Evolutionary conservation across 2,797 vertebrate genomes (phyloP).

Genomic region (Pseudochirops corinnae): DNA sequence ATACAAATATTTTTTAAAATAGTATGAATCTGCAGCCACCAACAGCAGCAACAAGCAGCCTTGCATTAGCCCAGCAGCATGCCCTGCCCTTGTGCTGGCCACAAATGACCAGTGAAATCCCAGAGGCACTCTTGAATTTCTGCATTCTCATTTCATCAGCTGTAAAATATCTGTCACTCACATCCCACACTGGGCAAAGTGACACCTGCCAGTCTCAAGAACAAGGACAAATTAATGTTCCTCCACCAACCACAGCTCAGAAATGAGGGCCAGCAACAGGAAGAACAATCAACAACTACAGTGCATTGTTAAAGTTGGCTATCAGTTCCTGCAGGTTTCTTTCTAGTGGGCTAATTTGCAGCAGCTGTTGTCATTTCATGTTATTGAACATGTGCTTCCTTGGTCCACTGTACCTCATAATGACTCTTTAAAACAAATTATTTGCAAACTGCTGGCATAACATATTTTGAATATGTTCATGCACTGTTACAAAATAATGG

Average conservation of each 20-base stretch:
- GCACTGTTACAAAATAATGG: conserved; percentile 40
- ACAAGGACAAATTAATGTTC: conserved; percentile 92
- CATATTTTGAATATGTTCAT: conserved; percentile 12
- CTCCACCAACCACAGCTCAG: conserved; percentile 82
- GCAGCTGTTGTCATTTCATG: conserved; percentile 73
- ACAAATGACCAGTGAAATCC: conserved; percentile 97
- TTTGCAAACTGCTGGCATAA: conserved; percentile 74
- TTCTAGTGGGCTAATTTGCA: conserved; percentile 81
- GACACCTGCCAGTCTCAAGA: conserved; percentile 99
- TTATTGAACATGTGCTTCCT: conserved; percentile 72
- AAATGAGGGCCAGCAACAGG: conserved; percentile 77
- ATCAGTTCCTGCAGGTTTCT: conserved; percentile 78
- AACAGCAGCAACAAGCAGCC: conserved; percentile 86
- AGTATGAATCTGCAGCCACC: conserved; percentile 86
- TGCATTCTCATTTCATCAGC: conserved; percentile 94
- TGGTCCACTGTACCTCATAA: conserved; percentile 63
- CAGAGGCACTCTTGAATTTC: conserved; percentile 96
- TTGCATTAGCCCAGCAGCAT: conserved; percentile 88
- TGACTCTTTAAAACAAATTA: conserved; percentile 75
- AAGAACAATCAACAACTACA: conserved; percentile 78
- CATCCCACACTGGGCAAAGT: conserved; percentile 90
- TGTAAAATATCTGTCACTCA: conserved; percentile 92
- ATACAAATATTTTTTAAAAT: conserved; percentile 83
- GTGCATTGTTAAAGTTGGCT: conserved; percentile 83
- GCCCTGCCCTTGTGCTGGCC: conserved; percentile 93